Conservation (phyloP, 2,113 vertebrate genomes). For the Hippolais icterina region DNA sequence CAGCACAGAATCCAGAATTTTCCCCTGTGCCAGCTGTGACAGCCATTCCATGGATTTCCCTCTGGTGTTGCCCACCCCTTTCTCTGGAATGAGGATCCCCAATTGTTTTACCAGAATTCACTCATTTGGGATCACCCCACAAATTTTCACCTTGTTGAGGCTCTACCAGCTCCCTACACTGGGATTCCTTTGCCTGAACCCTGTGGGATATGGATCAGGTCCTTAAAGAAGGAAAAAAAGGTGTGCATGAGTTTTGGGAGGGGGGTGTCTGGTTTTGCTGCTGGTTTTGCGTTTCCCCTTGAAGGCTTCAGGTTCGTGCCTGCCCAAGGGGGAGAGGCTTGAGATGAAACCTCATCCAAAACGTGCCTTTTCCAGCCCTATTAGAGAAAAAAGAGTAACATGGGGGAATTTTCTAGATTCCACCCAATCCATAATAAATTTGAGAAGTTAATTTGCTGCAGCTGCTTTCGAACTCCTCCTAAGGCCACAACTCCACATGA, state of each 20-base stretch:
- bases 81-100: background rate
- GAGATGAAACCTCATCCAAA: background rate
- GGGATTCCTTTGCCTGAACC: background rate
- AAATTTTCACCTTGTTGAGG: background rate
- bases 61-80: background rate
- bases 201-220: background rate
- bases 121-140: background rate
- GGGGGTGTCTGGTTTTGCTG: background rate
- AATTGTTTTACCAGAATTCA: background rate
- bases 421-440: conserved; percentile 50
- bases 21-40: rapidly evolving
- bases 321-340: background rate
- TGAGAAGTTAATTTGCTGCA: conserved; percentile 64
- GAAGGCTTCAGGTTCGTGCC: background rate
- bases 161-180: background rate
- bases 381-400: background rate
- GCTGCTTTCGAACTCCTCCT: conserved; percentile 56
- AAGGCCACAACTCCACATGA: conserved; percentile 52
- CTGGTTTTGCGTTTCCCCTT: background rate
- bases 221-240: background rate
- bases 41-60: background rate
- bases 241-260: background rate
- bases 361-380: background rate
- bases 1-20: background rate
- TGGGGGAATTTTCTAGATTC: conserved; percentile 51